A percentile compares a stretch with the other conserved stretches of the same genome.
Conservation (phyloP, 2,888 invertebrate genomes). For the Erebia aethiops region DNA sequence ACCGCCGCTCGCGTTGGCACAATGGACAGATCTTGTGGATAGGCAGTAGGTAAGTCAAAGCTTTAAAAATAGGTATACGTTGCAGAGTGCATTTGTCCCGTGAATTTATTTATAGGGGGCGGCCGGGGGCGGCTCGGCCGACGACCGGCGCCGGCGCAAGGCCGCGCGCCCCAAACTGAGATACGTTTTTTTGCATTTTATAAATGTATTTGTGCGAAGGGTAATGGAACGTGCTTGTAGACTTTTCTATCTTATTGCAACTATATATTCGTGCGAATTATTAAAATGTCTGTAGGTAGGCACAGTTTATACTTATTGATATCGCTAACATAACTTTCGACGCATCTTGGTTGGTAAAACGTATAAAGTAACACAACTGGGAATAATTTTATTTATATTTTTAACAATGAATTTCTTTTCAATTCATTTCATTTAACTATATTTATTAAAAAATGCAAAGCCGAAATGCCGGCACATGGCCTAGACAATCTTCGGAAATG, state of each 20-base stretch:
- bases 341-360: background rate
- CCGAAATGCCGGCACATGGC: too few relatives aligned
- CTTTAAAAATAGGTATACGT: slow-evolving; percentile 59
- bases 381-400: too few relatives aligned
- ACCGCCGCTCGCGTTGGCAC: background rate
- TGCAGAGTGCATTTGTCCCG: slow-evolving; percentile 66
- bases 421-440: too few relatives aligned
- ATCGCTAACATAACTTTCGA: background rate
- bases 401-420: too few relatives aligned
- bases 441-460: too few relatives aligned
- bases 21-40: slow-evolving; percentile 20
- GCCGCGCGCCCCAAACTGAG: slow-evolving; percentile 40
- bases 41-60: slow-evolving; percentile 55
- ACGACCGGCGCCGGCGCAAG: slow-evolving; percentile 48
- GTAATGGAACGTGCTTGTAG: slow-evolving; percentile 18
- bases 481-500: too few relatives aligned
- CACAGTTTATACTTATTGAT: background rate
- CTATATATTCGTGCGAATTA: background rate
- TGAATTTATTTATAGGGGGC: slow-evolving; percentile 71
- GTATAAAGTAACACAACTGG: too few relatives aligned
- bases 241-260: slow-evolving; percentile 11
- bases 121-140: slow-evolving; percentile 44
- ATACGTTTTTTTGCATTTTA: slow-evolving; percentile 15
- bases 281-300: background rate
- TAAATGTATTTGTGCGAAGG: slow-evolving; percentile 12